These are phyloP conservation scores for Synanthedon myopaeformis DNA, from an alignment of 2,888 invertebrate species.

Conservation along the genomic window DNA sequence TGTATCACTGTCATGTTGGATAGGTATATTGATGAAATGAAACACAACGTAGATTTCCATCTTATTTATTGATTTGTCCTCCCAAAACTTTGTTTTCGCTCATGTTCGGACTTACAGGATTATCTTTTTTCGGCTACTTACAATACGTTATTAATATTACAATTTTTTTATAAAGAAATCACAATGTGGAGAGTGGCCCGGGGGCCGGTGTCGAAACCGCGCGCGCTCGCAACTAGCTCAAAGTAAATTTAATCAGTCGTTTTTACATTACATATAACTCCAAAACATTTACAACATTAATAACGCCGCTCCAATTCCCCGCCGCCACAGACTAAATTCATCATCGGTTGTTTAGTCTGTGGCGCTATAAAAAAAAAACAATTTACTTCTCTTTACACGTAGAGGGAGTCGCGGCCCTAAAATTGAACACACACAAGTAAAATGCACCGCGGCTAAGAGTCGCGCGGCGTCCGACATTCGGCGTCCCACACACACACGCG, in stretches of 20 bases:
- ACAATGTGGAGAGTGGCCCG: constrained; percentile 46
- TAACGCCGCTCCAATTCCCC: constrained; percentile 14
- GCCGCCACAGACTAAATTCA: constrained; percentile 4
- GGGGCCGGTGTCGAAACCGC: constrained; percentile 25
- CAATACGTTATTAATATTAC: constrained; percentile 50
- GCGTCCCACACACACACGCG: constrained; percentile 8
- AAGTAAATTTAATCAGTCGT: constrained; percentile 61
- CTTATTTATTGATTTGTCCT: constrained; percentile 69
- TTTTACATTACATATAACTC: constrained; percentile 41
- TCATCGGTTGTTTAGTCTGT: too few species aligned
- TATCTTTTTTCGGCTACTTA: constrained; percentile 67
- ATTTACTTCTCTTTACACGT: neutral
- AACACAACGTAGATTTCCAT: constrained; percentile 55
- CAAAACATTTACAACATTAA: constrained; percentile 45
- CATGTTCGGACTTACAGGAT: constrained; percentile 63
- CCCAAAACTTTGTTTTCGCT: constrained; percentile 57
- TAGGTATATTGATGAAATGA: constrained; percentile 22
- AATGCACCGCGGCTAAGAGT: constrained; percentile 5
- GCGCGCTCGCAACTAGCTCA: constrained; percentile 25
- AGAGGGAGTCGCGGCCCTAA: constrained; percentile 4
- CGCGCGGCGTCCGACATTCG: constrained; percentile 7
- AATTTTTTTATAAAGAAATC: constrained; percentile 63
- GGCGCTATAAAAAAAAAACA: too few species aligned
- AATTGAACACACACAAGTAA: constrained; percentile 10
- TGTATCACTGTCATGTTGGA: too few species aligned